Conservation (phyloP, 2,888 invertebrate species). For the Alloplasta piceator region DNA sequence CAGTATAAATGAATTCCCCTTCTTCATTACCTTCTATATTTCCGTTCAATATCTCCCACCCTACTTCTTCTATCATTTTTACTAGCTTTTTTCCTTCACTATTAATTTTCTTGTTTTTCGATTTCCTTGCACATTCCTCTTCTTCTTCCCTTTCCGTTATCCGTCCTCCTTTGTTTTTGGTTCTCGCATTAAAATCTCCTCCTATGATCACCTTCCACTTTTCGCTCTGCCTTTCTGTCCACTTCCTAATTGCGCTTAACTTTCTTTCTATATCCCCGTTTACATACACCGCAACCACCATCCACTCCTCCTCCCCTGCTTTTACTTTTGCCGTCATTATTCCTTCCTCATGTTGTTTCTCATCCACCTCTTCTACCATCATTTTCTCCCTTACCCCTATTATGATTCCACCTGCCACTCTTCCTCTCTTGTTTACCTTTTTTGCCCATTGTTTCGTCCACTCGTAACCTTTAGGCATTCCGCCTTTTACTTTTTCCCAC, state of each 20-base stretch:
- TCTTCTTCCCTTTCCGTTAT: conserved; percentile 2
- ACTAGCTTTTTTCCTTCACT: conserved; percentile 37
- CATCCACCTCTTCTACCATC: neutral
- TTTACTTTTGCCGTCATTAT: neutral
- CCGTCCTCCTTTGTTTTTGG: neutral
- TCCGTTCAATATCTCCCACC: conserved; percentile 57
- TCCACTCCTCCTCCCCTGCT: conserved; percentile 34
- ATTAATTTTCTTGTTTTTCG: conserved; percentile 17
- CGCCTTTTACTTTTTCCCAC: conserved; percentile 46
- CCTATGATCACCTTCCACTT: conserved; percentile 24
- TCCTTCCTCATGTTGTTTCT: conserved; percentile 3
- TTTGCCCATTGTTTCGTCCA: conserved; percentile 46
- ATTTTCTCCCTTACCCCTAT: conserved; percentile 55
- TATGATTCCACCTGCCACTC: conserved; percentile 58
- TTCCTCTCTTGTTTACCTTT: conserved; percentile 55
- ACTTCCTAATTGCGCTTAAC: conserved; percentile 40
- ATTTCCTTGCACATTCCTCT: neutral
- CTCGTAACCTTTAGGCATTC: conserved; percentile 41
- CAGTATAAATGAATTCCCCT: conserved; percentile 18
- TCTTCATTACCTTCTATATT: conserved; percentile 11
- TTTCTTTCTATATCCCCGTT: conserved; percentile 20
- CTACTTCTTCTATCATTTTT: conserved; percentile 11
- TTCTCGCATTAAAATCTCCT: conserved; percentile 32
- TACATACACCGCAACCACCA: conserved; percentile 28
- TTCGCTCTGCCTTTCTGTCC: conserved; percentile 29